Evolutionary conservation across 2,797 vertebrate genomes (phyloP), one percentile per base, ranked within the genome.

Genomic region (Monodelphis domestica): DNA sequence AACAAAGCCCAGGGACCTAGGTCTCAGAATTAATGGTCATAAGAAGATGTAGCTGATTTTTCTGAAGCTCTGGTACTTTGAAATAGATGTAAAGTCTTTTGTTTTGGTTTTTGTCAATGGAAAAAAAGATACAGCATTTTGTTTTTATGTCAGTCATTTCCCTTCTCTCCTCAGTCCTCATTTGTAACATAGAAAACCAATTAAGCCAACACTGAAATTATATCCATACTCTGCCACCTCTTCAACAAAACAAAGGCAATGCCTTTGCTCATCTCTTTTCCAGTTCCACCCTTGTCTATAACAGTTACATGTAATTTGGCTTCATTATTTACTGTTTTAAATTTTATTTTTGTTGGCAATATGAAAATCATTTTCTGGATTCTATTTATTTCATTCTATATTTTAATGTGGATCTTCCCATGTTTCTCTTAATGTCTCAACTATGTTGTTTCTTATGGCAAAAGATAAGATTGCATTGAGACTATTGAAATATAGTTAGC

Each of bases 391-490:
- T 70, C 21, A 70, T 5, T 38, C 6, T 5, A 38, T 24, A 38
- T 70, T 15, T 70, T 70, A 70, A 70, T n/a, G 70, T 70, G 30
- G 14, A n/a, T 38, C 63, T 70, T 70, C 5, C 17, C 21, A 10
- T 70, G 63, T 38, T 70, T 70, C n/a, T 38, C 17, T 70, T 70
- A 24, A 70, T 70, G 17, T 21, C 63, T 24, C 7, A 9, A 70
- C 63, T 38, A 17, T 21, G n/a, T 38, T 70, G 63, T 7, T 70
- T 70, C 63, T 38, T 70, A 38, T 24, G 5, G 21, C n/a, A 96
- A 97, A 94, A 63, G 93, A 96, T 2, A 28, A 51, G 88, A 94
- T 95, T 97, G 96, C 96, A 97, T 94, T 96, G 95, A 93, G 95
- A 95, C 95, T 52, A 33, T 52, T 91, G 95, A 97, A 89, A 96